Conservation (phyloP, 2,113 vertebrate species). For the Hypocryptadius cinnamomeus region DNA sequence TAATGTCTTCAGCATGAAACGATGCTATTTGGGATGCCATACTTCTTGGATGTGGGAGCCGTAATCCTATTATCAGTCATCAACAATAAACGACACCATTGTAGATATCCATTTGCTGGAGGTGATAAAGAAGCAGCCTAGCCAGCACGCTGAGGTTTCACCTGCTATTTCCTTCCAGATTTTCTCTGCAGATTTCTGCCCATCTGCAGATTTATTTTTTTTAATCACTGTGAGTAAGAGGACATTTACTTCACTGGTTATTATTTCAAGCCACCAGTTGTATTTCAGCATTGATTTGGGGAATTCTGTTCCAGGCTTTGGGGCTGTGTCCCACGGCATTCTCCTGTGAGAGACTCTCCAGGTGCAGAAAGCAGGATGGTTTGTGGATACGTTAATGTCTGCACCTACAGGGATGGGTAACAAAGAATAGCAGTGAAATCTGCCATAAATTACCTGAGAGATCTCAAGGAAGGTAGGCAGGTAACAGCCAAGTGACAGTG, state of each 20-base stretch:
- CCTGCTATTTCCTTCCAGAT: constrained; percentile 2
- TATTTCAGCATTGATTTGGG: not conserved
- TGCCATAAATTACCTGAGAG: not conserved
- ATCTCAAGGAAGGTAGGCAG: not conserved
- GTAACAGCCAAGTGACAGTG: not conserved
- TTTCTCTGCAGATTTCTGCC: not conserved
- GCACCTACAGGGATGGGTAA: not conserved
- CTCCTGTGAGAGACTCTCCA: not conserved
- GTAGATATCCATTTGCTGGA: constrained; percentile 24
- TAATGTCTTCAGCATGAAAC: constrained; percentile 22
- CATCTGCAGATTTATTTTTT: not conserved
- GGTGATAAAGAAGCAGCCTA: constrained; percentile 34
- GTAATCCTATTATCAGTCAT: constrained; percentile 57
- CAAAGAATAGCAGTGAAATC: not conserved
- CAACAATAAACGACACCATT: constrained; percentile 4
- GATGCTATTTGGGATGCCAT: constrained; percentile 1
- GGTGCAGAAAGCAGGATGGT: not conserved
- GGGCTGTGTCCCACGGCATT: not conserved
- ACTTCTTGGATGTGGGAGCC: not conserved
- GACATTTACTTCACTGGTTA: not conserved
- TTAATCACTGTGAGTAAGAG: not conserved
- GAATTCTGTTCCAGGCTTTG: not conserved
- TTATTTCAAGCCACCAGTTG: not conserved
- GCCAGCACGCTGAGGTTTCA: not conserved
- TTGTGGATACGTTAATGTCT: not conserved